Evolutionary conservation across 2,888 invertebrate species (phyloP), one percentile per base, ranked within the genome.

Genomic region (Microplitis manilae): DNA sequence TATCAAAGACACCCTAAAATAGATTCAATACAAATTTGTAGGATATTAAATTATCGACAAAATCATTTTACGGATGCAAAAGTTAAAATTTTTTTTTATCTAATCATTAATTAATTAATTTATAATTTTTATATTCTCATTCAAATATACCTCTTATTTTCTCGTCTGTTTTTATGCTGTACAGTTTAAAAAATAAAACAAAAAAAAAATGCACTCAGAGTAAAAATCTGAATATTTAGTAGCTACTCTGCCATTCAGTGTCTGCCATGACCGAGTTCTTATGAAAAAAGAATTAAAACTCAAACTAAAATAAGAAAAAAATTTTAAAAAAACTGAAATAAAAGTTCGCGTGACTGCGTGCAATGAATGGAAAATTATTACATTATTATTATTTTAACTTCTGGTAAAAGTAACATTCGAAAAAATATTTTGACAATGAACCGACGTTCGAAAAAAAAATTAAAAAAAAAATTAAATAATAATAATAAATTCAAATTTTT

Each of bases 321-420:
- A 30, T 30, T 20, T 20, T 20, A 2, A 30, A 30, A 30, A 30
- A 30, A 30, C 30, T 30, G 30, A 30, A 30, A 30, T 30, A 30
- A n/a, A 68, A 61, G 77, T 75, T 84, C 81, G 81, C 84, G 84
- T 85, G 84, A 83, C 83, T 81, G 81, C 82, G 81, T 80, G 81
- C 72, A 72, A 77, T 81, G 81, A 85, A 86, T 86, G 87, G 85
- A 87, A 81, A 50, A 50, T 50, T 50, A 50, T 50, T 9, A 13
- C 1, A 50, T 50, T 50, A 9, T 50, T 50, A 13, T 13, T 8
- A 13, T 13, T 50, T 50, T 50, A 13, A 5, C 13, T 13, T 8
- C 13, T 50, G 13, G 50, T 13, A 50, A 50, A 50, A 50, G 50
- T 50, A 4, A 13, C 50, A 13, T 13, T 50, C 8, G 13, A 50